Conservation (phyloP, 2,888 invertebrate genomes). For the Alloplasta piceator region DNA sequence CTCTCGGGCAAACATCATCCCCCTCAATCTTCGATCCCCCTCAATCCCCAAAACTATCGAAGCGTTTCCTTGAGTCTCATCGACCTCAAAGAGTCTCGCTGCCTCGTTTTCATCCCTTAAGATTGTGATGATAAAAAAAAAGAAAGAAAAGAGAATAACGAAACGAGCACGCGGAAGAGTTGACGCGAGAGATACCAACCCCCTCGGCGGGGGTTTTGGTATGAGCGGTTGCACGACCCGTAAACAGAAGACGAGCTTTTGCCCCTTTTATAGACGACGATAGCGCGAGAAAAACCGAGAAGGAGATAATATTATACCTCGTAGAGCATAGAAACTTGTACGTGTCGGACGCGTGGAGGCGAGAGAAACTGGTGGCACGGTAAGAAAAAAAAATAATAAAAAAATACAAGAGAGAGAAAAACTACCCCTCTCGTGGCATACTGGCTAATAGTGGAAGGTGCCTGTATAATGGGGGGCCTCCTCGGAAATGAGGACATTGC, state of each 20-base stretch:
- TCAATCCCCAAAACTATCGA: no score
- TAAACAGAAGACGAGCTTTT: background rate
- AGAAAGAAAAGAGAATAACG: background rate
- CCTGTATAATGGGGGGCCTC: conserved; percentile 38
- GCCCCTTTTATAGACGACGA: conserved; percentile 24
- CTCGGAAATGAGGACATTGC: conserved; percentile 77
- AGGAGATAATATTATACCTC: conserved; percentile 54
- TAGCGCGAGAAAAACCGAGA: conserved; percentile 37
- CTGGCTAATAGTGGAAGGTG: conserved; percentile 12
- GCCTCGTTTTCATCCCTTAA: no score
- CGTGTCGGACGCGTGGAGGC: conserved; percentile 35
- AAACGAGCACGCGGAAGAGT: conserved; percentile 3
- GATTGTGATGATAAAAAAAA: no score
- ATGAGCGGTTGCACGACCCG: conserved; percentile 15
- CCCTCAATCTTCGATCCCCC: no score
- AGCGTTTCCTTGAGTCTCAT: no score
- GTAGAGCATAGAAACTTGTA: conserved; percentile 50
- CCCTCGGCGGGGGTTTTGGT: background rate
- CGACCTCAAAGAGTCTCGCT: no score
- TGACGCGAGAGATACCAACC: conserved; percentile 20
- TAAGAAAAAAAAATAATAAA: conserved; percentile 31
- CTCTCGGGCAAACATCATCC: no score
- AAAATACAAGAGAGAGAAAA: conserved; percentile 33
- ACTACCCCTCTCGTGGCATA: conserved; percentile 4
- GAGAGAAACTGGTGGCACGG: conserved; percentile 28